Evolutionary conservation across 2,113 vertebrate species (phyloP).

Genomic region (Chloroceryle aenea): DNA sequence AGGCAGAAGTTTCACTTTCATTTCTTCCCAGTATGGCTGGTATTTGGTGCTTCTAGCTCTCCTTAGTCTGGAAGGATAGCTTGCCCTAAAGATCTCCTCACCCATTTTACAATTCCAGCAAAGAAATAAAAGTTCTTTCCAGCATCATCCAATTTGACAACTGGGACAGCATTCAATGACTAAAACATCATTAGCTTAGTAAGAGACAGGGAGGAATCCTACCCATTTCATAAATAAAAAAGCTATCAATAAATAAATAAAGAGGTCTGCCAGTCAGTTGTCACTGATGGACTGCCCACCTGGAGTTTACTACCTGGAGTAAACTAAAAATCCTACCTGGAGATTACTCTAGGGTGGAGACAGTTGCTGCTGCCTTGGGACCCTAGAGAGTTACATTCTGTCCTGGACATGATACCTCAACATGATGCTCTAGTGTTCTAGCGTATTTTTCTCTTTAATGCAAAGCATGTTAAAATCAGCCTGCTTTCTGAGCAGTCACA

Average conservation of each 20-base stretch:
- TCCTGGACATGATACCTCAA: background rate
- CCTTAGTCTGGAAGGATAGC: background rate
- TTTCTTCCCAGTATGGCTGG: background rate
- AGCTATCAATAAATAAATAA: background rate
- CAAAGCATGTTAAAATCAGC: background rate
- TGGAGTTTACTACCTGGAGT: too few relatives aligned
- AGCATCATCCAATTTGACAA: background rate
- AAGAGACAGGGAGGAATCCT: background rate
- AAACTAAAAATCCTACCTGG: background rate
- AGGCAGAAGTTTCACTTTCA: background rate
- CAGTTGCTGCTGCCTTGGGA: background rate
- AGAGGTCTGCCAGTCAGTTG: rapidly evolving
- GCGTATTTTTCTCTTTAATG: background rate
- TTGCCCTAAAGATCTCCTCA: background rate
- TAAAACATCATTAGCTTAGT: background rate
- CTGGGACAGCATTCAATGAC: background rate
- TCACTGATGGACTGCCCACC: background rate
- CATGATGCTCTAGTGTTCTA: background rate
- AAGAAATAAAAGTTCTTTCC: background rate
- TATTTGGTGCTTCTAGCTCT: background rate
- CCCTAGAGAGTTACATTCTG: rapidly evolving
- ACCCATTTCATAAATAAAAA: background rate
- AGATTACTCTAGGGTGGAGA: background rate
- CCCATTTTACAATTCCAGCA: background rate
- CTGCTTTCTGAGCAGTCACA: background rate